Percentiles rank a stretch among this genome's conserved stretches.
phyloP scores from a whole-genome alignment of 2,888 invertebrate species.

The Glaucopsyche alexis region DNA sequence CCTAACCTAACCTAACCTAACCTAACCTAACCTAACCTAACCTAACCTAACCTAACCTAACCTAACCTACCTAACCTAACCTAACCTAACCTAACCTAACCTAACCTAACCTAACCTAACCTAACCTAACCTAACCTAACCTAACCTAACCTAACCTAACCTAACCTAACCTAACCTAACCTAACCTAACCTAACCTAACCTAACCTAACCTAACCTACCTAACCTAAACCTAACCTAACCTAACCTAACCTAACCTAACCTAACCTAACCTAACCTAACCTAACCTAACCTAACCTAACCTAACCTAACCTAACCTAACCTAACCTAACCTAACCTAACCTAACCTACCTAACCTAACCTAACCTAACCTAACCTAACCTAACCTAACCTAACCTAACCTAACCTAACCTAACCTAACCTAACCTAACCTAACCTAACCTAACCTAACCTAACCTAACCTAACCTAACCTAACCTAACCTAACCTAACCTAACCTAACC shows the following conservation, averaged over 20 bases:
- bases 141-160: conserved; percentile 41
- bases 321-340: conserved; percentile 35
- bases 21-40: conserved; percentile 38
- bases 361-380: conserved; percentile 41
- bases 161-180: no score
- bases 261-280: conserved; percentile 39
- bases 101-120: conserved; percentile 33
- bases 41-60: conserved; percentile 37
- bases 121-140: conserved; percentile 37
- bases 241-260: conserved; percentile 39
- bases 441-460: conserved; percentile 41
- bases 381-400: conserved; percentile 41
- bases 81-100: conserved; percentile 32
- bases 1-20: no score
- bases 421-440: conserved; percentile 41
- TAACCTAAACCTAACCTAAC: no score
- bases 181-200: conserved; percentile 44
- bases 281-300: no score
- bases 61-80: no score
- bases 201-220: no score
- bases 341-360: no score
- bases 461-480: conserved; percentile 41
- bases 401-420: conserved; percentile 40
- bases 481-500: conserved; percentile 41
- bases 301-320: conserved; percentile 40